Evolutionary conservation across 2,797 vertebrate species (phyloP), one percentile per base, ranked within the genome.

Genomic region (Esox masquinongy): DNA sequence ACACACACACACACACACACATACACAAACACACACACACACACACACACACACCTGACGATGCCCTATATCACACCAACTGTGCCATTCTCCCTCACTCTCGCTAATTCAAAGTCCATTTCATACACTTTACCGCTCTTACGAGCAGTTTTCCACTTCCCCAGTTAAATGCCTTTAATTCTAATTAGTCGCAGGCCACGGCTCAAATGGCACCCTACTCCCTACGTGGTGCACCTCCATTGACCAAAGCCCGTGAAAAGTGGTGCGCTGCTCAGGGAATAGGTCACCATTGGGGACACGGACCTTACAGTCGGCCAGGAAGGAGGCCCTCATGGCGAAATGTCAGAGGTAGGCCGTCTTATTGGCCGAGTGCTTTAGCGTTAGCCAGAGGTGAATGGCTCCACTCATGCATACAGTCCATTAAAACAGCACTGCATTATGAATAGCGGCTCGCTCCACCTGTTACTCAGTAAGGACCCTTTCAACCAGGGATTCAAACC

Each of bases 261-360:
- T 53, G 14, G 51, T n/a, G 51, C 7, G 2, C 17, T 53, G 7
- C 5, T 7, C 2, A 5, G 17, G 17, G 51, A 53, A 51, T 51
- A 51, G 50, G 16, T 4, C 11, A 9, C 16, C 15, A 17, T 51
- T 17, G 1, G 16, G 49, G 50, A 17, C 1, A 19, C 50, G 5
- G 16, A 6, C 50, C 15, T 17, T 7, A 19, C 16, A 17, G 16
- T 19, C 67, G 47, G 36, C 66, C 80, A 73, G 74, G 74, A 76
- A 78, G 73, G 73, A 67, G 66, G 71, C 77, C 56, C 73, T 79
- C 51, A 73, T 31, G 74, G 61, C 84, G 88, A 39, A 88, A 91
- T 91, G 85, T 86, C 87, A 89, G 81, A 79, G 82, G 77, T 85
- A 87, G 79, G 73, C 24, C 66, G 74, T 71, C 5, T 68, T 73